These are phyloP conservation scores for Augiades crinisus DNA, from an alignment of 2,888 invertebrate genomes.

Conservation along the genomic window DNA sequence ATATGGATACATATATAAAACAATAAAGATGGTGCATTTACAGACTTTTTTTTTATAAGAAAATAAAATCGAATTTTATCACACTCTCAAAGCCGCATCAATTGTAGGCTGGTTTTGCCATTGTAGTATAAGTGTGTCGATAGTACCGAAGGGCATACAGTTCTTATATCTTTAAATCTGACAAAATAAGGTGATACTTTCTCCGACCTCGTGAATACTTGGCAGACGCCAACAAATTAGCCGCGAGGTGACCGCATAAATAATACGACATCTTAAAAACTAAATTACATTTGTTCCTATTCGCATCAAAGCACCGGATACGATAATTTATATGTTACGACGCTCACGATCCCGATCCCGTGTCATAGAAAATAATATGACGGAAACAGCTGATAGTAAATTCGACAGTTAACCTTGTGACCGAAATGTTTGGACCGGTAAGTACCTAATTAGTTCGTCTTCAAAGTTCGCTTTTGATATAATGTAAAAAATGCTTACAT, in stretches of 20 bases:
- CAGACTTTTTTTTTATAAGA: too few species aligned
- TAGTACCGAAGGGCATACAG: too few species aligned
- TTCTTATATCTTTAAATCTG: too few species aligned
- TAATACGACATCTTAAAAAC: slow-evolving; percentile 31
- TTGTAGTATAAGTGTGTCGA: too few species aligned
- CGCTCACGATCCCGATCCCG: slow-evolving; percentile 12
- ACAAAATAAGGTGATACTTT: slow-evolving; percentile 6
- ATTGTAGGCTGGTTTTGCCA: too few species aligned
- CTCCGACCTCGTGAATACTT: neutral
- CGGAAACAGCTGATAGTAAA: slow-evolving; percentile 44
- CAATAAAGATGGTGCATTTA: too few species aligned
- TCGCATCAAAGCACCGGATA: slow-evolving; percentile 48
- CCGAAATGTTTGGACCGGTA: slow-evolving; percentile 32
- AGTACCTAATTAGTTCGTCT: slow-evolving; percentile 24
- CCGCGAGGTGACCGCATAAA: slow-evolving; percentile 28
- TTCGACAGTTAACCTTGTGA: slow-evolving; percentile 42
- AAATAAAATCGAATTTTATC: too few species aligned
- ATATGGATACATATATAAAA: too few species aligned
- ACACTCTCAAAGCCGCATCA: too few species aligned
- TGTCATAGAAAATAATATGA: slow-evolving; percentile 32
- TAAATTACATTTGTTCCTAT: slow-evolving; percentile 29
- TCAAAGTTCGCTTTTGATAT: slow-evolving; percentile 11
- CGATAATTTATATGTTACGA: slow-evolving; percentile 41
- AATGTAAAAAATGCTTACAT: too few species aligned
- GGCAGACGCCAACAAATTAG: slow-evolving; percentile 12